Base-by-base conservation (phyloP, 1,140 invertebrate species). In the Micrasema longulum region DNA sequence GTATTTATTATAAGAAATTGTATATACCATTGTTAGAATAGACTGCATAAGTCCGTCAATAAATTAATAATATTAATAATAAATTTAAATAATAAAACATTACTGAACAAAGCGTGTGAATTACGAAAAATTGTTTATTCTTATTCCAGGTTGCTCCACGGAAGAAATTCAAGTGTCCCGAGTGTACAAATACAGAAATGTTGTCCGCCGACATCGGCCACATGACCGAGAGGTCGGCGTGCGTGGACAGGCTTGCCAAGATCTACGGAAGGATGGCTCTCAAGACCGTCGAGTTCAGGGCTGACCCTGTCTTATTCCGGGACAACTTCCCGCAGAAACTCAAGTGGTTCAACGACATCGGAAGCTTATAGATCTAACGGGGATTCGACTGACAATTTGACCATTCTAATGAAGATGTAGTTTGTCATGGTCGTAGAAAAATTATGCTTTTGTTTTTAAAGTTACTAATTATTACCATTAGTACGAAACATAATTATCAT, bases 161-260 rank as follows among this genome's bases (percentile, higher is more conserved):
- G n/a, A 98, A 98, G 79, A 99, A 99, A 80, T 99, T 99, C 84
- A 97, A 97, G 82, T 98, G 97, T 82, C 96, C 96, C 0, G 94
- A 97, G 80, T 98, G 96, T 83, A 92, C 90, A 1, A 97, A 96
- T 79, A 96, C 91, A 0, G 95, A 97, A 84, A 97, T 97, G 94
- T 79, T 99, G 2, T 98, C 96, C 0, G 93, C 95, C 0, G 96
- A 97, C 85, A 86, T 94, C 20, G 90, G 91, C 22, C 96, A 99
- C 82, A 97, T 99, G 95, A 89, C 94, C 0, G 94, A 96, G 80
- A 85, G 97, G 23, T 97, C 96, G 0, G 91, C 94, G 48, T 99
- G 97, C 79, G 95, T 99, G 9, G 94, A 96, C 81, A 85, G 89
- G 55, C 98, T 98, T 82, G 88, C 91, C 1, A 83, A 89, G 60